Conservation (phyloP, 1,140 invertebrate genomes). For the Ylistrum balloti region DNA sequence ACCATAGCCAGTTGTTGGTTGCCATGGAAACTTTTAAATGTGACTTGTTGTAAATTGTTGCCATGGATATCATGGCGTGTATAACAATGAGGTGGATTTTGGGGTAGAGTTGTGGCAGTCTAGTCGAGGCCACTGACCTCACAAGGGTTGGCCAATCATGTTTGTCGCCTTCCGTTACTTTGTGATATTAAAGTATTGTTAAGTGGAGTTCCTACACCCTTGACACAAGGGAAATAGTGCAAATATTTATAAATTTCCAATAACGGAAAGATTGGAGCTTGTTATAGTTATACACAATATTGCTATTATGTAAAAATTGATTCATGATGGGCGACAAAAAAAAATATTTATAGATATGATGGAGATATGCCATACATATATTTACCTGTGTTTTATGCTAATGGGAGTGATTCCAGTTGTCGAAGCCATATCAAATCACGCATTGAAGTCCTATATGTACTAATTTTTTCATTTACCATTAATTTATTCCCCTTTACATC, state of each 20-base stretch:
- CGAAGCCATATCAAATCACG: conserved; percentile 25
- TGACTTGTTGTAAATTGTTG: not conserved
- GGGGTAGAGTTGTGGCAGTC: not conserved
- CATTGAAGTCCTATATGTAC: not conserved
- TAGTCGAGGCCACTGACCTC: not conserved
- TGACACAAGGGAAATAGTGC: conserved; percentile 19
- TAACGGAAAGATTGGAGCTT: not conserved
- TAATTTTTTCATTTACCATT: not conserved
- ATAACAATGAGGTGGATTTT: not conserved
- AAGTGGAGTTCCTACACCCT: conserved; percentile 2
- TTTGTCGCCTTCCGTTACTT: conserved; percentile 23
- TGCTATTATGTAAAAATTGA: conserved; percentile 6
- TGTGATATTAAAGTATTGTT: conserved; percentile 40
- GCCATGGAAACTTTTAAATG: not conserved
- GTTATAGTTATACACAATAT: conserved; percentile 21
- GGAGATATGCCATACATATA: not conserved
- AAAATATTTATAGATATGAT: conserved; percentile 6
- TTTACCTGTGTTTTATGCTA: not conserved
- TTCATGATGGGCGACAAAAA: not conserved
- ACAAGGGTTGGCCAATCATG: not conserved
- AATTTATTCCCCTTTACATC: not conserved
- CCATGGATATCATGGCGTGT: not conserved
- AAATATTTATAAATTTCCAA: not conserved
- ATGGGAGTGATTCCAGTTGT: conserved; percentile 22
- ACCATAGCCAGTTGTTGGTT: not conserved